These are phyloP conservation scores for Lumbricus terrestris DNA, from an alignment of 2,888 invertebrate genomes.

Conservation along the genomic window DNA sequence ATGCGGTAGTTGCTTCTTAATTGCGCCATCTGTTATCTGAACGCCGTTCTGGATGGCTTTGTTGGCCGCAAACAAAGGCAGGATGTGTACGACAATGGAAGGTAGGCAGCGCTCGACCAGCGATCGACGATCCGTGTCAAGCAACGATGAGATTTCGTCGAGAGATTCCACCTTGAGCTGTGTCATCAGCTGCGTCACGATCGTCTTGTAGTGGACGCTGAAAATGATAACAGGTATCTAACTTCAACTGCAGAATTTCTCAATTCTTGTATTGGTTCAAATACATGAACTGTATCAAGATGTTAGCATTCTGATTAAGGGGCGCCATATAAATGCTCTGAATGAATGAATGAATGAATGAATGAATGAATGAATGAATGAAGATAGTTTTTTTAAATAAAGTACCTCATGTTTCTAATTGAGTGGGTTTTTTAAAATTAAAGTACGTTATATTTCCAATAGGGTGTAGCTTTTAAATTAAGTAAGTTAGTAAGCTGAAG, in stretches of 20 bases:
- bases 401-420: too few species aligned
- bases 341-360: too few species aligned
- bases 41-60: conserved; percentile 7
- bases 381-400: too few species aligned
- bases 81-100: conserved; percentile 47
- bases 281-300: too few species aligned
- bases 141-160: conserved; percentile 33
- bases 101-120: conserved; percentile 45
- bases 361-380: too few species aligned
- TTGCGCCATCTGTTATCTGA: conserved; percentile 32
- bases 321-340: too few species aligned
- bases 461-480: too few species aligned
- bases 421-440: too few species aligned
- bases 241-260: neutral
- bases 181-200: conserved; percentile 47
- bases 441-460: too few species aligned
- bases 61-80: conserved; percentile 50
- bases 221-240: neutral
- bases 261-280: neutral
- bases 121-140: conserved; percentile 36
- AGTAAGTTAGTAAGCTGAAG: too few species aligned
- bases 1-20: conserved; percentile 38
- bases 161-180: conserved; percentile 39
- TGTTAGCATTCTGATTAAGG: too few species aligned
- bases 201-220: conserved; percentile 36